Evolutionary conservation across 2,113 vertebrate species (phyloP), one percentile per base, ranked within the genome.

Genomic region (Dasyprocta punctata): DNA sequence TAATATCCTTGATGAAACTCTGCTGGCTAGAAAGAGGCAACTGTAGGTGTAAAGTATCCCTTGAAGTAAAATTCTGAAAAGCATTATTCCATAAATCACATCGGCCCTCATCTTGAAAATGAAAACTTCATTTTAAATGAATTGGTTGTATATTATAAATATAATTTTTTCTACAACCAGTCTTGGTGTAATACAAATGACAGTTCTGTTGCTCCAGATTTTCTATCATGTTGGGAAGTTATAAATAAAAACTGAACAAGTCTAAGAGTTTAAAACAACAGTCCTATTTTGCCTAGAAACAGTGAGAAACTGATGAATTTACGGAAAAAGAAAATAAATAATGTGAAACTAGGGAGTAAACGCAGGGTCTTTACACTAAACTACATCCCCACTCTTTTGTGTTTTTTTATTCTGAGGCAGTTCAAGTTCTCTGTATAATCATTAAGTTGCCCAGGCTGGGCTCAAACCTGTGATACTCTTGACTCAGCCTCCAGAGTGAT

Each of bases 201-300:
- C 26, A 78, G 17, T 75, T 69, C n/a, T 87, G 71, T 58, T 90
- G 63, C 92, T 92, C 41, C 77, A 85, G 73, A 83, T 67, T 88
- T 93, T 84, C 84, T 90, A 80, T 83, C 41, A 71, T 19, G 24
- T 94, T 87, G 78, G 69, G 47, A 89, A 96, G 47, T 89, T 80
- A n/a, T n/a, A 75, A n/a, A 4, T 86, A 96, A 80, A 65, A 96
- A 77, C 11, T 65, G 1, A 93, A 69, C 67, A 92, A 73, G 17
- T 84, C 56, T 69, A 90, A 86, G 61, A 90, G 20, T 26, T 95
- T 33, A 38, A 65, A 91, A 91, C 0, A 81, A 11, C 19, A 88
- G 61, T 58, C 94, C 54, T 69, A 41, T 26, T 28, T 41, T 90
- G 71, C 2, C 38, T 58, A 52, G 7, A 85, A 91, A 93, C 22